Evolutionary conservation across 1,140 invertebrate species (phyloP), one percentile per base, ranked within the genome.

Genomic region (Anthonomus grandis): DNA sequence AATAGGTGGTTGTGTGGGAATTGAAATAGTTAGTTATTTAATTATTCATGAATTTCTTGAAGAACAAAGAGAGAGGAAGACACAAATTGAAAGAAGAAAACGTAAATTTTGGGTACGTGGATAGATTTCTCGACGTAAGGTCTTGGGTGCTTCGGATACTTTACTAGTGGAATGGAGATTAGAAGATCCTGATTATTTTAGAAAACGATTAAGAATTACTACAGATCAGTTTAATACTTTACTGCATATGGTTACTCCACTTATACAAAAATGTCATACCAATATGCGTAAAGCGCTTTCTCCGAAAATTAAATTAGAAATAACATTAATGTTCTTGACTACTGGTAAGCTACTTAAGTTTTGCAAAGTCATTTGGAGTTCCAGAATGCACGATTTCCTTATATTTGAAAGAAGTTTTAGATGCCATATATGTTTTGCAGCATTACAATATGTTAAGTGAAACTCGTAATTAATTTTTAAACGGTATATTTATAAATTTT

Each of bases 161-260:
- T 41, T 19, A 19, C 13, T 41, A 8, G 13, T 41, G 38, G 38
- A 41, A 41, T 19, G 38, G 38, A 41, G 38, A 13, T 41, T 15
- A 13, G 38, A 41, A 41, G 38, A 41, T 41, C 38, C 38, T 6
- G 38, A 41, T 15, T 41, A 41, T 41, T 41, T 41, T 41, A 41
- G 38, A 41, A 41, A 41, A 41, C 13, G 38, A 9, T 41, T 41
- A 41, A 13, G 13, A 41, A 41, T 41, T 5, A 41, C 18, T 13
- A 41, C 38, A 41, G 38, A 41, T 19, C 38, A 41, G 38, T 41
- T 41, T 41, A 15, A 41, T 15, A 41, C 38, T 41, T 41, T 41
- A 41, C 38, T 41, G 9, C 38, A 41, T 9, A 41, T 9, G 15
- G 38, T 41, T 41, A 41, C 38, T 9, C 38, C 38, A 13, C n/a